phyloP scores from a whole-genome alignment of 2,113 vertebrate genomes.

The Caranx ignobilis region DNA sequence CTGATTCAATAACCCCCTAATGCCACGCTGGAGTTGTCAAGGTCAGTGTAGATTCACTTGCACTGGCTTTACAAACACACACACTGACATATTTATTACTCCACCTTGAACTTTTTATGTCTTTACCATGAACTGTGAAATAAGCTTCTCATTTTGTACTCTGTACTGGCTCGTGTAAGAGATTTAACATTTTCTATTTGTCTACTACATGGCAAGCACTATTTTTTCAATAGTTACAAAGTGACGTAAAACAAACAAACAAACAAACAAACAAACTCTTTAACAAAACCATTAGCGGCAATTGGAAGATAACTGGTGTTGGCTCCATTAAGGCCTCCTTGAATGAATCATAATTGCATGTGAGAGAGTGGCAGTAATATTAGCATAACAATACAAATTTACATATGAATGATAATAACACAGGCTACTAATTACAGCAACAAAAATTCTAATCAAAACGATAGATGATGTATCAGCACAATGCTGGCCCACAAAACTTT shows the following conservation, averaged over 20 bases:
- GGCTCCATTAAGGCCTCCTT: constrained; percentile 36
- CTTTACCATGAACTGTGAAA: background rate
- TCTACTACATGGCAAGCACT: background rate
- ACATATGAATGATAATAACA: constrained; percentile 38
- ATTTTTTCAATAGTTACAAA: background rate
- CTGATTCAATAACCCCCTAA: background rate
- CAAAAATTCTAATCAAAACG: constrained; percentile 37
- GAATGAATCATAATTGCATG: constrained; percentile 42
- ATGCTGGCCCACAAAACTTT: background rate
- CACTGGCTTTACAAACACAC: background rate
- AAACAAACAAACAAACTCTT: constrained; percentile 22
- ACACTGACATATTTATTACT: background rate
- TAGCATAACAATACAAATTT: constrained; percentile 46
- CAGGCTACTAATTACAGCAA: constrained; percentile 22
- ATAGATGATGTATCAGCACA: constrained; percentile 20
- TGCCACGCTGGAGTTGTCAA: background rate
- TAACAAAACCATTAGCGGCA: constrained; percentile 26
- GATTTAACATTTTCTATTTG: background rate
- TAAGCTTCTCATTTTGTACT: background rate
- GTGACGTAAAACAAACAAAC: constrained; percentile 20
- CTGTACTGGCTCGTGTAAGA: background rate
- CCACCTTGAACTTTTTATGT: background rate
- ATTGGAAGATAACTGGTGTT: constrained; percentile 36
- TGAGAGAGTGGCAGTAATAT: constrained; percentile 39
- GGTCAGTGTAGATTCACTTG: background rate